These are phyloP conservation scores for Lissonota sp. DNA, from an alignment of 2,888 invertebrate species.

Conservation along the genomic window DNA sequence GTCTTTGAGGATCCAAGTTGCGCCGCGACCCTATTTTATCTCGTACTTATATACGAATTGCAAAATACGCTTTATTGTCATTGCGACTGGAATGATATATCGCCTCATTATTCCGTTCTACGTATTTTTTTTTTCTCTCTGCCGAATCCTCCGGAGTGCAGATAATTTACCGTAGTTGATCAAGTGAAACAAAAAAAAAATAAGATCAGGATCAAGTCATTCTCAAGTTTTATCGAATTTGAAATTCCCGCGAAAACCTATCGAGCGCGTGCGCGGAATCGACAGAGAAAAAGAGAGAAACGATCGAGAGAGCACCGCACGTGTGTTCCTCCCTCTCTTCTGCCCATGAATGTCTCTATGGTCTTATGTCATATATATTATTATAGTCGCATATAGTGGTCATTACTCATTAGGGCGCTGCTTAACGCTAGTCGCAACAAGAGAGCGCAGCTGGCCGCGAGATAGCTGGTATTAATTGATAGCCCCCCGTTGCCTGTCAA, in stretches of 20 bases:
- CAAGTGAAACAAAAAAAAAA: too few relatives aligned
- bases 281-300: too few relatives aligned
- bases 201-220: not conserved
- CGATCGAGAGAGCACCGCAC: conserved; percentile 34
- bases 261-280: conserved; percentile 8
- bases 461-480: too few relatives aligned
- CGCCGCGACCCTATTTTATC: conserved; percentile 37
- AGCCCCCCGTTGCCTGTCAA: not conserved
- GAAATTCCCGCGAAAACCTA: conserved; percentile 33
- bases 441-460: conserved; percentile 36
- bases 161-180: too few relatives aligned
- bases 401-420: too few relatives aligned
- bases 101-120: not conserved
- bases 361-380: too few relatives aligned
- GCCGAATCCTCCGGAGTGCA: too few relatives aligned
- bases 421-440: conserved; percentile 29
- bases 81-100: not conserved
- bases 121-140: not conserved
- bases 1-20: conserved; percentile 40
- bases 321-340: conserved; percentile 12
- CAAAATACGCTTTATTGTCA: not conserved
- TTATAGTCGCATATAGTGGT: too few relatives aligned
- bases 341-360: too few relatives aligned
- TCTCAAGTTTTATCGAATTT: conserved; percentile 11
- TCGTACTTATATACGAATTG: not conserved